Base-by-base conservation (phyloP, 2,888 invertebrate genomes). In the Thera obeliscata region DNA sequence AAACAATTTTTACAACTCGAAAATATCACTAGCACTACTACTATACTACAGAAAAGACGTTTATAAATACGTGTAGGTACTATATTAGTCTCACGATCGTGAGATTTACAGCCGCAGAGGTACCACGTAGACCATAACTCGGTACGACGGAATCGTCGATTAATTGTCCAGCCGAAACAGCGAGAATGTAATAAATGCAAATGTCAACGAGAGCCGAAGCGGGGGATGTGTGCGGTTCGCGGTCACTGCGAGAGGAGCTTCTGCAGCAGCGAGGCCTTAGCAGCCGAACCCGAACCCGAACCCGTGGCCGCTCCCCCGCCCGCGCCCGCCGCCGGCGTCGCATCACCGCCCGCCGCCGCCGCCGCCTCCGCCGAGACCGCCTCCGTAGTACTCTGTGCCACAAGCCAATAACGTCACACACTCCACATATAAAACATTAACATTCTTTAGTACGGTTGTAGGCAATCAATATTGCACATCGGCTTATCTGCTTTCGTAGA, bases 201-300 rank as follows among this genome's bases (percentile, higher is more conserved):
- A 78, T 74, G 79, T 82, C 78, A 78, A 80, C 81, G 79, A 68
- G 69, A 70, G 70, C 72, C 64, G 76, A 64, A 61, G 73, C 67
- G 69, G 71, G 67, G 63, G 66, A 66, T 48, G 70, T 67, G 70
- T 60, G 58, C 57, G 60, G 49, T 35, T 11, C 55, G 36, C 9
- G 74, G 74, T 96, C 95, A 96, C 95, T 97, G 97, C 80, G 97
- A 97, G 86, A 98, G 94, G 87, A 97, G 94, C 93, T 97, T 97
- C 94, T 97, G 97, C 83, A 97, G 95, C 88, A 97, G 94, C 86
- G 97, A 97, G 80, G 97, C 96, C 88, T 95, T 96, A 92, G 96
- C 76, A 65, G 79, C 78, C 74, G 82, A 78, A 75, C 78, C 76
- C 65, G 73, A 68, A 65, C 76, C 75, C 73, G 54, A 78, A 73